These are phyloP conservation scores for Leptothorax acervorum DNA, from an alignment of 2,888 invertebrate genomes.

Conservation along the genomic window DNA sequence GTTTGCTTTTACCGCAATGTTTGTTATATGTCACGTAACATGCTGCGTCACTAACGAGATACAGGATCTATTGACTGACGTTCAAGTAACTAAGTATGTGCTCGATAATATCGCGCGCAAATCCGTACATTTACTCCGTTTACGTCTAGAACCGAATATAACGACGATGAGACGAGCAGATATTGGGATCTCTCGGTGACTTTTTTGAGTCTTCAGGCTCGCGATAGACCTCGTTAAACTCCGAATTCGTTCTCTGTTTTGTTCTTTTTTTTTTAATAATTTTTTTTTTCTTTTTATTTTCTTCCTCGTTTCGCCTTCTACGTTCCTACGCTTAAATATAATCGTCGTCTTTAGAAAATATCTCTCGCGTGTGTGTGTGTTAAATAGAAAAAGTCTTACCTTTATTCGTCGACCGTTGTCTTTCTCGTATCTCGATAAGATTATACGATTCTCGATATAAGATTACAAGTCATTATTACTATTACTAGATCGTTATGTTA, in stretches of 20 bases:
- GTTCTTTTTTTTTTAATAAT: background rate
- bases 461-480: conserved; percentile 6
- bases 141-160: conserved; percentile 24
- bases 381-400: conserved; percentile 49
- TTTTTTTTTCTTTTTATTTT: background rate
- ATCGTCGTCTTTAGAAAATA: conserved; percentile 47
- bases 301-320: background rate
- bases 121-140: conserved; percentile 33
- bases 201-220: conserved; percentile 15
- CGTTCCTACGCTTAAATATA: conserved; percentile 29
- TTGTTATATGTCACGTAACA: conserved; percentile 30
- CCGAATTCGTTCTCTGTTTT: background rate
- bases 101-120: conserved; percentile 47
- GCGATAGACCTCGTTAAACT: background rate
- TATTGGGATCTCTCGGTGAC: conserved; percentile 19
- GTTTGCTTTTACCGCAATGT: conserved; percentile 26
- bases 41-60: conserved; percentile 47
- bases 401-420: conserved; percentile 40
- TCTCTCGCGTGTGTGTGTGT: conserved; percentile 5
- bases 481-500: conserved; percentile 36
- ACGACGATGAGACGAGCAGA: conserved; percentile 14
- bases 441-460: conserved; percentile 8
- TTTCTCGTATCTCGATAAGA: conserved; percentile 13
- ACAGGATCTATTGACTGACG: conserved; percentile 53
- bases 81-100: conserved; percentile 48